Evolutionary conservation across 2,888 invertebrate genomes (phyloP), one percentile per base, ranked within the genome.

Genomic region (Hoplodrina blanda): DNA sequence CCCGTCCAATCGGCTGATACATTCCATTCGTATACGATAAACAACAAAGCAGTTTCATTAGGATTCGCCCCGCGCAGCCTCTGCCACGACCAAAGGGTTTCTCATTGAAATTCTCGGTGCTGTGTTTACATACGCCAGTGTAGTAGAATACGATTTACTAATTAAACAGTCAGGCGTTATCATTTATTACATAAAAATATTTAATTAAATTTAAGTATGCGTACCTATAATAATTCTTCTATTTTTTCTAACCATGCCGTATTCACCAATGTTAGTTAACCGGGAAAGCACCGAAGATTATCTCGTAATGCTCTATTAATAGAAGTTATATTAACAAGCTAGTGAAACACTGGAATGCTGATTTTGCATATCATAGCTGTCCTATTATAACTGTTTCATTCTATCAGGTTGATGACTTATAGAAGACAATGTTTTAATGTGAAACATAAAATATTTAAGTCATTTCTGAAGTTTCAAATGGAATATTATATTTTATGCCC

Each of bases 1-100:
- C 72, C 54, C 69, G 69, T 52, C 60, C 70, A 62, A 78, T 71
- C 63, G 73, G 69, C 76, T 69, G 81, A 84, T 78, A 83, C 84
- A 76, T 85, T 63, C 75, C 73, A 80, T 78, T 75, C 79, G 64
- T 63, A 73, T 49, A 63, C 81, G 76, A 83, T 87, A 85, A 87
- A 87, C 86, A 88, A 89, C 86, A 85, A 86, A 83, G 82, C 81
- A 59, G 85, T 82, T 87, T 90, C 88, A 89, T 90, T 90, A 88
- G 81, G 86, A 90, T 90, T 85, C 86, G 68, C 57, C 61, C 74
- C 75, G 80, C 76, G 69, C 81, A 63, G 70, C 59, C 70, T 60
- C 33, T 52, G 52, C 68, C 83, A 64, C 65, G 62, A 60, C 72
- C 64, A 75, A 80, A 82, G 83, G 74, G 81, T 76, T 78, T 70